Percentiles rank a stretch among this genome's conserved stretches.
Evolutionary conservation across 2,888 invertebrate genomes (phyloP).

Genomic region (Aproaerema taeniolella): DNA sequence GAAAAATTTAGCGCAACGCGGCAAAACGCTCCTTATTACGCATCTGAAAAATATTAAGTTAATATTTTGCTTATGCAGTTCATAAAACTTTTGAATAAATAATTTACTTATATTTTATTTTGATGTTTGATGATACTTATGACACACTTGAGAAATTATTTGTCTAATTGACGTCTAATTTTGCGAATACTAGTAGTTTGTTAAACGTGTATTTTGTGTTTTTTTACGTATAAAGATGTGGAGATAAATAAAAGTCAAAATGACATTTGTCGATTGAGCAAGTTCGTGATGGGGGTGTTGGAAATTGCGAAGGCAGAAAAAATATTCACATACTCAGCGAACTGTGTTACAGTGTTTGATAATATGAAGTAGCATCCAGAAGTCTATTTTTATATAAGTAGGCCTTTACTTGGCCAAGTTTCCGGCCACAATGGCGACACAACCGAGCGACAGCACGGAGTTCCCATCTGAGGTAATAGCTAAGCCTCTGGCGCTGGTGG

Average conservation of each 20-base stretch:
- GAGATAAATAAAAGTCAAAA: too few species aligned
- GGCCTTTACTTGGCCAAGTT: conserved; percentile 11
- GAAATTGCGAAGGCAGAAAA: conserved; percentile 29
- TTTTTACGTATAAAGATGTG: too few species aligned
- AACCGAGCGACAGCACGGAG: conserved; percentile 78
- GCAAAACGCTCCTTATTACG: background rate
- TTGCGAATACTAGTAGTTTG: too few species aligned
- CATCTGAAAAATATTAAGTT: too few species aligned
- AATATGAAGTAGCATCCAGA: conserved; percentile 29
- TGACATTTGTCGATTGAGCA: conserved; percentile 28
- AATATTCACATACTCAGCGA: conserved; percentile 18
- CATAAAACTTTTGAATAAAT: too few species aligned
- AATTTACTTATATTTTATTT: too few species aligned
- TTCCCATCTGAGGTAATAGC: conserved; percentile 91
- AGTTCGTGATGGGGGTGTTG: conserved; percentile 48
- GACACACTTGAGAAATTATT: too few species aligned
- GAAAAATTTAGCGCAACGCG: conserved; percentile 2
- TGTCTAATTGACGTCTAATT: too few species aligned
- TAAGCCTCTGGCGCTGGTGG: conserved; percentile 91
- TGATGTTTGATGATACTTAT: too few species aligned
- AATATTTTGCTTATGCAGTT: too few species aligned
- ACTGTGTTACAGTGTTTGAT: conserved; percentile 15
- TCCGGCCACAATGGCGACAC: conserved; percentile 65
- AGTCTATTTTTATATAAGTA: conserved; percentile 8
- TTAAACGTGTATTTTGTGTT: too few species aligned